Conservation (phyloP, 2,888 invertebrate genomes). For the Synergus laeviventris region DNA sequence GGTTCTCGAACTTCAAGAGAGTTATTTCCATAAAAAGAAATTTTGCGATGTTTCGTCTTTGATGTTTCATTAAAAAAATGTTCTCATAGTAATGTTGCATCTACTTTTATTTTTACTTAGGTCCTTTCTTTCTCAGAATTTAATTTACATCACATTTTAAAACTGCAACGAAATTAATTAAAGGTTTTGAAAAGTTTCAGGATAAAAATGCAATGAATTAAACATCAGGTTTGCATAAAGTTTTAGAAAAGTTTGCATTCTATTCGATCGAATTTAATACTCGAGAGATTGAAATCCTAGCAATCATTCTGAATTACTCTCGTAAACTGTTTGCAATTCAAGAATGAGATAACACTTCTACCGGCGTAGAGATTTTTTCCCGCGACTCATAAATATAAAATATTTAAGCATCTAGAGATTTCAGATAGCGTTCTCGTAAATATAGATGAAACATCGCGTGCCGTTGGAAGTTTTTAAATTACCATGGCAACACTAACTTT, state of each 20-base stretch:
- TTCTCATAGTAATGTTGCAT: neutral
- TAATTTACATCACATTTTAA: neutral
- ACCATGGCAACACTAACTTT: neutral
- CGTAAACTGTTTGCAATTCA: constrained; percentile 27
- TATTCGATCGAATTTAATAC: neutral
- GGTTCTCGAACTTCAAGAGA: constrained; percentile 28
- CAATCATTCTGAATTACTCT: constrained; percentile 7
- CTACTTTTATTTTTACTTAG: neutral
- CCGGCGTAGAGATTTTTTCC: constrained; percentile 39
- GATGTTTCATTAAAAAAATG: neutral
- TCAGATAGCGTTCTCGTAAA: constrained; percentile 41
- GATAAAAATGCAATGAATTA: neutral
- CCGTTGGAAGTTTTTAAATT: constrained; percentile 35
- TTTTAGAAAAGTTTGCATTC: neutral
- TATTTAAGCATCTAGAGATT: constrained; percentile 51
- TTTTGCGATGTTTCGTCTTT: neutral
- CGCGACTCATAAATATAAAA: constrained; percentile 57
- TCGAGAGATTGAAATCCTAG: constrained; percentile 42
- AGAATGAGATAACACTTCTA: constrained; percentile 23
- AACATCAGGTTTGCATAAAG: no score
- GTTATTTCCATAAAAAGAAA: constrained; percentile 8
- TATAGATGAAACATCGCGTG: constrained; percentile 48
- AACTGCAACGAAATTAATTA: neutral
- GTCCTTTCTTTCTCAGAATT: neutral
- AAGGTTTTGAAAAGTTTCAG: neutral